phyloP scores from a whole-genome alignment of 2,797 vertebrate genomes.

The Oceanodroma leucorhoa region DNA sequence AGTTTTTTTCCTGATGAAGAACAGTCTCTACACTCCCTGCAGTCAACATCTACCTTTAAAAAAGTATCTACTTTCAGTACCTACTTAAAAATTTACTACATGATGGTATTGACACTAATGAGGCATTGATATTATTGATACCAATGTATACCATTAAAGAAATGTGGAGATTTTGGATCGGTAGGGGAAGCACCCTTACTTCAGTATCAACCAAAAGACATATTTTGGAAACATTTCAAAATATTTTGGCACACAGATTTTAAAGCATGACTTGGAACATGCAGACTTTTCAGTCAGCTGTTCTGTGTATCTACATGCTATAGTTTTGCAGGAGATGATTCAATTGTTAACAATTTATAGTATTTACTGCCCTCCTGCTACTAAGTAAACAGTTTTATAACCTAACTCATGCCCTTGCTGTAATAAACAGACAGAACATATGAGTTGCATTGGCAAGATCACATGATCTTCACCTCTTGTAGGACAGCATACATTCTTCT shows the following conservation, averaged over 20 bases:
- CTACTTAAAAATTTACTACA: not conserved
- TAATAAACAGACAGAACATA: not conserved
- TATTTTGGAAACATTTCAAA: slow-evolving; percentile 19
- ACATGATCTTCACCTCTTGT: not conserved
- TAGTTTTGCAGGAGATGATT: not conserved
- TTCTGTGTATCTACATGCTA: not conserved
- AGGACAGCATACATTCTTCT: not conserved
- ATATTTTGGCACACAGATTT: not conserved
- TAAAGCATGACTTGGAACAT: not conserved
- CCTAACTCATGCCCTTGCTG: not conserved
- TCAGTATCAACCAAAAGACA: not conserved
- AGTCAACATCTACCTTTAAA: not conserved
- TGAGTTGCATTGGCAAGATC: not conserved
- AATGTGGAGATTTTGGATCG: not conserved
- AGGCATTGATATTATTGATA: not conserved
- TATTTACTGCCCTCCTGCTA: not conserved
- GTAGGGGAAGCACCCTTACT: not conserved
- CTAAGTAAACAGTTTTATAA: not conserved
- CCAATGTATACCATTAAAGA: not conserved
- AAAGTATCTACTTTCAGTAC: not conserved
- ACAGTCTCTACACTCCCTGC: not conserved
- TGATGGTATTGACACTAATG: not conserved
- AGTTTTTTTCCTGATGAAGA: not conserved
- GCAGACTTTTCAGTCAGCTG: not conserved
- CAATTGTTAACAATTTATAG: not conserved